Conservation (phyloP, 2,113 vertebrate species). For the Zosterops hypoxanthus region DNA sequence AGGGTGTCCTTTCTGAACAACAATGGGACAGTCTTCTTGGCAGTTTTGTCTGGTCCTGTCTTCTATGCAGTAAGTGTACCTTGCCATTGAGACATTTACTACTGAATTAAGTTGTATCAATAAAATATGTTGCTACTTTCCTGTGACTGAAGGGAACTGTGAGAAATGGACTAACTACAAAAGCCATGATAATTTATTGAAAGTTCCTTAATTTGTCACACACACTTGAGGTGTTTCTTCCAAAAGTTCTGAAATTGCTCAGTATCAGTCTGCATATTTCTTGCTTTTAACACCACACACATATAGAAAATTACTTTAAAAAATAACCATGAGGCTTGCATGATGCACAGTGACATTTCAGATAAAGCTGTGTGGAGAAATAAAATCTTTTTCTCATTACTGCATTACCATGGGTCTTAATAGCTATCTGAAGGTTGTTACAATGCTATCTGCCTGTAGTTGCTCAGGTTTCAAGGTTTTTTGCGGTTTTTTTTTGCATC, state of each 20-base stretch:
- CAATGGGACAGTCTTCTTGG: no score
- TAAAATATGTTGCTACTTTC: background rate
- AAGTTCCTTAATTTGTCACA: background rate
- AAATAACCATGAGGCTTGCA: background rate
- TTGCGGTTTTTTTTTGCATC: background rate
- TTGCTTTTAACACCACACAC: background rate
- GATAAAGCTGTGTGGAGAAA: background rate
- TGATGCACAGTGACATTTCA: background rate
- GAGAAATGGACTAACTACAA: background rate
- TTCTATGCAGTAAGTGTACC: background rate
- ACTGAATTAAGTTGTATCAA: background rate
- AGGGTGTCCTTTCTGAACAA: background rate
- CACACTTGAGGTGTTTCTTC: background rate
- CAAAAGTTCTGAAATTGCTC: background rate
- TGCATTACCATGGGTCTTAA: background rate
- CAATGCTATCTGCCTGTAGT: background rate
- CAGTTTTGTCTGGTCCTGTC: background rate
- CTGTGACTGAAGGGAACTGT: background rate
- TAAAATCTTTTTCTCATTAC: background rate
- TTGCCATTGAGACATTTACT: background rate
- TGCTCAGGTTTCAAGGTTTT: background rate
- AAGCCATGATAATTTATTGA: background rate
- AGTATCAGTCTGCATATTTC: background rate
- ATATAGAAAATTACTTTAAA: background rate
- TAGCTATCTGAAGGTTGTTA: background rate